Percentiles rank a stretch among this genome's conserved stretches.
Evolutionary conservation across 2,113 vertebrate genomes (phyloP).

Genomic region (Cyanistes caeruleus): DNA sequence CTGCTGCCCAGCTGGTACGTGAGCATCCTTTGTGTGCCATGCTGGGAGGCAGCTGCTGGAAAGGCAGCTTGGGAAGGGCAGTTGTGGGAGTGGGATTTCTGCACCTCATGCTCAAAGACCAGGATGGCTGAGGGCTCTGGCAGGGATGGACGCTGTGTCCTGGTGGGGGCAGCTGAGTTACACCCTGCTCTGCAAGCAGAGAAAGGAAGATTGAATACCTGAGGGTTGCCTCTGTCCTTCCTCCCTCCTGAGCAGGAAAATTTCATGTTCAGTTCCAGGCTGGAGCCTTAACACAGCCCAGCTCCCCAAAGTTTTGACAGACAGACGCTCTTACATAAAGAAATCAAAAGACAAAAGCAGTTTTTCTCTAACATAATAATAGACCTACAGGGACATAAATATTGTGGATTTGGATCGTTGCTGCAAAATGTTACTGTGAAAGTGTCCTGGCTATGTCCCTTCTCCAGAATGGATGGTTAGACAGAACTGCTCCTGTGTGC

Average conservation of each 20-base stretch:
- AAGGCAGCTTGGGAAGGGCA: not conserved
- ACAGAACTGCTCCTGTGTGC: not conserved
- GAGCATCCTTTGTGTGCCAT: not conserved
- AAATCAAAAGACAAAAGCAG: not conserved
- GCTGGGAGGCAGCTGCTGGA: not conserved
- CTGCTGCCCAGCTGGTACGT: not conserved
- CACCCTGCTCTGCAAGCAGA: not conserved
- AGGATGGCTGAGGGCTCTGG: not conserved
- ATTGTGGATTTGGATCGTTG: conserved; percentile 15
- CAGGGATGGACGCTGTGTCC: not conserved
- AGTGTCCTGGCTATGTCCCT: not conserved
- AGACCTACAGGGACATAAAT: not conserved
- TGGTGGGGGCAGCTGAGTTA: not conserved
- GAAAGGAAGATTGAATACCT: not conserved
- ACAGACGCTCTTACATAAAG: not conserved
- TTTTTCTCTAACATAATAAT: not conserved
- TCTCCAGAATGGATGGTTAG: not conserved
- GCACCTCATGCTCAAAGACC: not conserved
- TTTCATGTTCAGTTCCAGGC: not conserved
- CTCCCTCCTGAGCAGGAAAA: not conserved
- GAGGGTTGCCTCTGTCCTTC: not conserved
- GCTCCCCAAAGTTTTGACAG: not conserved
- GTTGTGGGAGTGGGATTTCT: not conserved
- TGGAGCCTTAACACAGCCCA: not conserved
- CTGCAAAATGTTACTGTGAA: not conserved